phyloP scores from a whole-genome alignment of 2,797 vertebrate species.

The Protosalanx chinensis region DNA sequence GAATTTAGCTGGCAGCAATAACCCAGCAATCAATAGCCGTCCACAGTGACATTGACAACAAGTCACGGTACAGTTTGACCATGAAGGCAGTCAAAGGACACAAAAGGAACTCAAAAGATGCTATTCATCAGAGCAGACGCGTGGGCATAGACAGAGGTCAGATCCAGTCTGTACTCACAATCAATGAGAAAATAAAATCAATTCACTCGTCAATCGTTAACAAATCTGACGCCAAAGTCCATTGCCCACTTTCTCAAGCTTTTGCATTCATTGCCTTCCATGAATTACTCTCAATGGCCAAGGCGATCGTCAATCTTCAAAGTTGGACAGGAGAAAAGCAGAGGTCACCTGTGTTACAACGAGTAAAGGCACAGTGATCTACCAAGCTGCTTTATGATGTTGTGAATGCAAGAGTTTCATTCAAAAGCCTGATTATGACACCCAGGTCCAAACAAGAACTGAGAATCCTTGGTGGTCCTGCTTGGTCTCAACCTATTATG shows the following conservation, averaged over 20 bases:
- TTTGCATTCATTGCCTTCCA: no score
- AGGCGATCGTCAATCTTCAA: no score
- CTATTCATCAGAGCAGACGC: constrained; percentile 62
- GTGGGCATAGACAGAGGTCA: constrained; percentile 33
- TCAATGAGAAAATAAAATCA: neutral
- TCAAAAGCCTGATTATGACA: no score
- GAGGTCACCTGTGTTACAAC: no score
- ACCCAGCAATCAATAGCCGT: constrained; percentile 68
- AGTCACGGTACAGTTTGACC: constrained; percentile 64
- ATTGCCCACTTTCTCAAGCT: no score
- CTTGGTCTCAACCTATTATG: neutral
- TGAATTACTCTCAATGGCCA: no score
- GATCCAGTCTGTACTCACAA: neutral
- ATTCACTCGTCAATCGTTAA: neutral
- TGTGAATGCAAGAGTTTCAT: no score
- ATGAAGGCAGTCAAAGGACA: constrained; percentile 59
- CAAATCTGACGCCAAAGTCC: neutral
- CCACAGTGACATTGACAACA: constrained; percentile 68
- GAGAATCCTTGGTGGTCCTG: neutral
- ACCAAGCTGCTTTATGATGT: no score
- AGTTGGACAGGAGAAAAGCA: no score
- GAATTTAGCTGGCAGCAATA: constrained; percentile 69
- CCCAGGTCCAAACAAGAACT: no score
- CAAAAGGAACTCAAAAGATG: constrained; percentile 56
- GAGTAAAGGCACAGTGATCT: no score